A percentile compares a stretch with the other conserved stretches of the same genome.
Evolutionary conservation across 2,797 vertebrate species (phyloP).

Genomic region (Pitangus sulphuratus): DNA sequence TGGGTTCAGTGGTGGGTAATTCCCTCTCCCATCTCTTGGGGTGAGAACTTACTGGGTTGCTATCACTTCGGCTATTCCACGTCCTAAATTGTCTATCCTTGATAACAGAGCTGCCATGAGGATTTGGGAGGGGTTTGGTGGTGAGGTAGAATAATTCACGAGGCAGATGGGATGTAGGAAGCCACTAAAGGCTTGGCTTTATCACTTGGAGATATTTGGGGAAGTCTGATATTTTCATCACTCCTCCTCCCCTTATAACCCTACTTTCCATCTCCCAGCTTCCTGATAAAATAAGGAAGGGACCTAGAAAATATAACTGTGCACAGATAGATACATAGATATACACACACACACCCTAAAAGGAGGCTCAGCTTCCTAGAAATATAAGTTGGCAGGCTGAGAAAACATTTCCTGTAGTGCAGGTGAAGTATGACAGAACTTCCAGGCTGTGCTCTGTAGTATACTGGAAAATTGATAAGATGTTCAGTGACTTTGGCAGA

Average conservation of each 20-base stretch:
- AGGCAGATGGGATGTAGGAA: conserved; percentile 39
- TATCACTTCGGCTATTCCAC: neutral
- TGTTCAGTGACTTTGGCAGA: neutral
- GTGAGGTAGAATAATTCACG: neutral
- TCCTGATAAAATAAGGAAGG: neutral
- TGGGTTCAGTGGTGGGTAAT: neutral
- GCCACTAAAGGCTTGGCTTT: neutral
- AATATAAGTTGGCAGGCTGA: neutral
- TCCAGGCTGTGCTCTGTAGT: neutral
- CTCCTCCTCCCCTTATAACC: neutral
- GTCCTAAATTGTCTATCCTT: neutral
- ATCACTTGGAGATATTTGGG: conserved; percentile 14
- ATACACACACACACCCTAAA: neutral
- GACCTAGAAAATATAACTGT: neutral
- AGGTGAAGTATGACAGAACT: fast-evolving
- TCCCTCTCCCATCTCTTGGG: neutral
- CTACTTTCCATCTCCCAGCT: neutral
- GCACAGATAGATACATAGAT: neutral
- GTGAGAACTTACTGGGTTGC: neutral
- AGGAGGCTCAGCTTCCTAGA: neutral
- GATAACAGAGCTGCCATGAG: neutral
- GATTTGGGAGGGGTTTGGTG: neutral
- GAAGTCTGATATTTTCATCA: neutral
- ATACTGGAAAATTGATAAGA: neutral
- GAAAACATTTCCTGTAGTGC: neutral